Percentiles rank a stretch among this genome's conserved stretches.
phyloP scores from a whole-genome alignment of 2,797 vertebrate species.

The Cyclopterus lumpus region DNA sequence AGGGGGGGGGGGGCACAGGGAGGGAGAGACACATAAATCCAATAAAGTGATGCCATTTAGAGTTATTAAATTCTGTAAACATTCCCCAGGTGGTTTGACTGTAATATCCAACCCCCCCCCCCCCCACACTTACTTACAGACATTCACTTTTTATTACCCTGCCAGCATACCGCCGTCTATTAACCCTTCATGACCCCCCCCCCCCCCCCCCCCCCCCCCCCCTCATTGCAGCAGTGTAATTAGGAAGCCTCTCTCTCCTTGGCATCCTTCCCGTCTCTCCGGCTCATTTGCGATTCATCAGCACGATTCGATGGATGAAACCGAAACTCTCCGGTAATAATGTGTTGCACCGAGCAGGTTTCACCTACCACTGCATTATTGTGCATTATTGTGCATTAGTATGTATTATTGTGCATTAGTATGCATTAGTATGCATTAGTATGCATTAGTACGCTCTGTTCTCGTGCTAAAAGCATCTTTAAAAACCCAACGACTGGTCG shows the following conservation, averaged over 20 bases:
- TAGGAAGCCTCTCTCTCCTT: slow-evolving; percentile 32
- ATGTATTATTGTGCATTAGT: too few species aligned
- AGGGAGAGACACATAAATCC: slow-evolving; percentile 70
- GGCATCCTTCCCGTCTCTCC: slow-evolving; percentile 38
- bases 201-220: background rate
- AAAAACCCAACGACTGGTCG: slow-evolving; percentile 42
- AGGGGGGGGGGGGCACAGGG: slow-evolving; percentile 29
- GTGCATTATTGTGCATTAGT: too few species aligned
- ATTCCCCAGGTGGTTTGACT: slow-evolving; percentile 72
- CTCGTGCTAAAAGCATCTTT: slow-evolving; percentile 30
- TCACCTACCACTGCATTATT: slow-evolving; percentile 47
- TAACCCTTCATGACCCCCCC: slow-evolving; percentile 25
- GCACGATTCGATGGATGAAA: slow-evolving; percentile 55
- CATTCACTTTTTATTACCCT: slow-evolving; percentile 25
- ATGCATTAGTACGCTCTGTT: too few species aligned
- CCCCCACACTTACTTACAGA: slow-evolving; percentile 38
- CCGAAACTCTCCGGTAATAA: slow-evolving; percentile 59
- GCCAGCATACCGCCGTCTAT: slow-evolving; percentile 19
- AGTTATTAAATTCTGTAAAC: slow-evolving; percentile 82
- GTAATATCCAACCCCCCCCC: slow-evolving; percentile 62
- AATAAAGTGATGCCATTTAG: slow-evolving; percentile 83
- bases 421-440: too few species aligned
- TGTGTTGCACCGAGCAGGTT: slow-evolving; percentile 52
- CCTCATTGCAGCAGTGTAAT: slow-evolving; percentile 54
- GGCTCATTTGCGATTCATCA: slow-evolving; percentile 66